phyloP scores from a whole-genome alignment of 2,113 vertebrate species.

The Choloepus hoffmanni region DNA sequence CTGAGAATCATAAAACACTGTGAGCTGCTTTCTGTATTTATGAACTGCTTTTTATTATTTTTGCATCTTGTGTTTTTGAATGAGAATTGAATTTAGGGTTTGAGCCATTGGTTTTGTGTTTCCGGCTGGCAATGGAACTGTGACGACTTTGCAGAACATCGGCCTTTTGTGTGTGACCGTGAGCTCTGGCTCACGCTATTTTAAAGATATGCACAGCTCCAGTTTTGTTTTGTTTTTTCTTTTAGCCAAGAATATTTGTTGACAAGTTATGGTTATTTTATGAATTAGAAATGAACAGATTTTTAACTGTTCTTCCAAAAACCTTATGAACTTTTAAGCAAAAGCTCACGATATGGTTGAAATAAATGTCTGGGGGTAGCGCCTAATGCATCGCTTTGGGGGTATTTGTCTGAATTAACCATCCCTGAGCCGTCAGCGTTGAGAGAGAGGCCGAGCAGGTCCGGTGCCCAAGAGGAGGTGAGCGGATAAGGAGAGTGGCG shows the following conservation, averaged over 20 bases:
- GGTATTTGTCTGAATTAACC: neutral
- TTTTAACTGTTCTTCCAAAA: conserved; percentile 18
- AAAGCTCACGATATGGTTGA: neutral
- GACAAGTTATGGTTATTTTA: neutral
- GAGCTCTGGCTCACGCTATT: neutral
- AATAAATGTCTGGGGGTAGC: neutral
- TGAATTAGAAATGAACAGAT: neutral
- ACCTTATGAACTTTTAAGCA: conserved; percentile 31
- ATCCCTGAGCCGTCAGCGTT: neutral
- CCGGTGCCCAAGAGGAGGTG: neutral
- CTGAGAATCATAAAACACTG: neutral
- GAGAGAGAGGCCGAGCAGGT: neutral
- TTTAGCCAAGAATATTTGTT: neutral
- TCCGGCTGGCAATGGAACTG: neutral
- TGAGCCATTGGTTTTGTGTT: conserved; percentile 18
- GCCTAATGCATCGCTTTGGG: neutral
- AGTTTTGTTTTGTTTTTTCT: neutral
- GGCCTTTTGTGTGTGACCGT: neutral
- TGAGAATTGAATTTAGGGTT: conserved; percentile 7
- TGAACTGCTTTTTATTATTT: conserved; percentile 4
- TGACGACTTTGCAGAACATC: neutral
- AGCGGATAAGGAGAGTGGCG: too few relatives aligned
- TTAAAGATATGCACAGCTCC: neutral
- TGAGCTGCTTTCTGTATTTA: conserved; percentile 3
- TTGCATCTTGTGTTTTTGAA: neutral